These are phyloP conservation scores for Turnix velox DNA, from an alignment of 2,113 vertebrate genomes.

Conservation along the genomic window DNA sequence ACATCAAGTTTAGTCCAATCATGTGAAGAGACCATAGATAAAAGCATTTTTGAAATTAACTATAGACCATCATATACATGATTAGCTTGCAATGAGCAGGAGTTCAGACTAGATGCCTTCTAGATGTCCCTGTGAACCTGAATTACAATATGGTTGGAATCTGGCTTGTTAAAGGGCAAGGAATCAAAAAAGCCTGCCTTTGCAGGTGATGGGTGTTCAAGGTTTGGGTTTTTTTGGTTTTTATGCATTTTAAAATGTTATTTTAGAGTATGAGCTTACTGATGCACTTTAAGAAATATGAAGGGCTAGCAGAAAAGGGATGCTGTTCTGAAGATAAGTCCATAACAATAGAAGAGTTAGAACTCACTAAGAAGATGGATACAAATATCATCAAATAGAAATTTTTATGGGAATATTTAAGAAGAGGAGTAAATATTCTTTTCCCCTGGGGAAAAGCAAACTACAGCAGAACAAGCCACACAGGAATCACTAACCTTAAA, in stretches of 20 bases:
- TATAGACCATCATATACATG: background rate
- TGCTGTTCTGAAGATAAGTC: background rate
- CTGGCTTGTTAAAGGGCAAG: background rate
- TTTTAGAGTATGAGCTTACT: background rate
- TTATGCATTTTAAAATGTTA: background rate
- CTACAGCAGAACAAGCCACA: background rate
- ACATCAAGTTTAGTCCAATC: background rate
- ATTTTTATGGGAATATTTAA: background rate
- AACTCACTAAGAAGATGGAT: background rate
- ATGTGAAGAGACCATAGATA: background rate
- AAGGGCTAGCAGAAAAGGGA: background rate
- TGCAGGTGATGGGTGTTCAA: background rate
- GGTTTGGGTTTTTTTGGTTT: background rate
- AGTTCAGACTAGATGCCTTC: background rate
- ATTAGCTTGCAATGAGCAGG: background rate
- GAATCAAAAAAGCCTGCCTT: background rate
- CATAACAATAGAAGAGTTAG: background rate
- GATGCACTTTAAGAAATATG: background rate
- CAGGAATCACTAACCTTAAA: background rate
- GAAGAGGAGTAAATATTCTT: background rate
- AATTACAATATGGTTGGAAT: background rate
- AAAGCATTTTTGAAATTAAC: background rate
- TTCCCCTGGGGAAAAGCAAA: background rate
- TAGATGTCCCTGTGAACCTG: background rate
- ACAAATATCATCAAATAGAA: background rate